These are phyloP conservation scores for Actias luna DNA, from an alignment of 2,888 invertebrate species.

Conservation along the genomic window DNA sequence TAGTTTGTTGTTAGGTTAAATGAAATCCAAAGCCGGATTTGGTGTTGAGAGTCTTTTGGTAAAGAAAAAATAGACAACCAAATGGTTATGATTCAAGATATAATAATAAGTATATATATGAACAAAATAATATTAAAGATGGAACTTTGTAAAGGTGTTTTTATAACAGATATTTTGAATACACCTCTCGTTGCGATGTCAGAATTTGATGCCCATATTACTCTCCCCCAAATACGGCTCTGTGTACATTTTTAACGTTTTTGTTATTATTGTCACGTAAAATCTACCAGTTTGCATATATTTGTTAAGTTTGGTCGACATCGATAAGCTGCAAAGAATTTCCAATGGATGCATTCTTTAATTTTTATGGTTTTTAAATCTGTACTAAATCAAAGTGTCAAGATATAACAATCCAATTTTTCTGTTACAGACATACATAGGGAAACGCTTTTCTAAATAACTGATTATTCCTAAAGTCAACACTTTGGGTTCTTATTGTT, in stretches of 20 bases:
- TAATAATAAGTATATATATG: too few relatives aligned
- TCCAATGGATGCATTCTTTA: background rate
- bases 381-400: background rate
- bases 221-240: background rate
- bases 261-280: background rate
- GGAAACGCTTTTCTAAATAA: too few relatives aligned
- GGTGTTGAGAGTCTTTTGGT: too few relatives aligned
- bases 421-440: background rate
- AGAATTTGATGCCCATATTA: background rate
- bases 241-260: background rate
- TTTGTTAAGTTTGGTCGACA: constrained; percentile 10
- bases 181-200: too few relatives aligned
- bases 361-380: background rate
- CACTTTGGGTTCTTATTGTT: constrained; percentile 4
- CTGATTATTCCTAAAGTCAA: background rate
- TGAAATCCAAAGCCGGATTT: background rate
- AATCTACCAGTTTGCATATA: constrained; percentile 6
- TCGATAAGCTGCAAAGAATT: background rate
- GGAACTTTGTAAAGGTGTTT: too few relatives aligned
- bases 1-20: background rate
- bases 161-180: too few relatives aligned
- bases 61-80: too few relatives aligned
- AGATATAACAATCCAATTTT: background rate
- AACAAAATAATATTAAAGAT: too few relatives aligned
- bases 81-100: too few relatives aligned